These are phyloP conservation scores for Trachelus stipa DNA, from an alignment of 2,888 invertebrate genomes.

Conservation along the genomic window DNA sequence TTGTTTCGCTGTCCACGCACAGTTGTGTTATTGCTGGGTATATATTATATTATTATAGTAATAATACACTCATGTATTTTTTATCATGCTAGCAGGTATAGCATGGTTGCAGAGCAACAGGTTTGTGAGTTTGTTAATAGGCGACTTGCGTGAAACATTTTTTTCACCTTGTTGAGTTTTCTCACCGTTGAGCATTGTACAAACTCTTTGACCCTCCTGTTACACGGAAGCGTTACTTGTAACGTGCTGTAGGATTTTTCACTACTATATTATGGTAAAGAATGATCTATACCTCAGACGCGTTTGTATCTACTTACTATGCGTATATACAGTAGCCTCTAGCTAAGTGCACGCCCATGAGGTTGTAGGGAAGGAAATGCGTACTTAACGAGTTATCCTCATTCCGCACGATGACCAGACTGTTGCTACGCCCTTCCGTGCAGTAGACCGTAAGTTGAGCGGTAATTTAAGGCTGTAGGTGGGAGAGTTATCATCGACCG, in stretches of 20 bases:
- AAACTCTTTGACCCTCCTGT: background rate
- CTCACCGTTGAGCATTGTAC: background rate
- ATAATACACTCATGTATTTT: conserved; percentile 24
- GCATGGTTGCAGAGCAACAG: conserved; percentile 43
- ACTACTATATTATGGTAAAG: background rate
- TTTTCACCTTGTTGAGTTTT: background rate
- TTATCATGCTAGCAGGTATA: conserved; percentile 49
- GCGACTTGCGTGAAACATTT: conserved; percentile 14
- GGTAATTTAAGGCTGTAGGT: background rate
- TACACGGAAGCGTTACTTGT: background rate
- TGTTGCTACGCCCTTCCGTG: no score
- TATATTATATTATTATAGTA: conserved; percentile 20
- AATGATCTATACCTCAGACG: background rate
- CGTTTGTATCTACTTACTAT: background rate
- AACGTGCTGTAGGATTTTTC: background rate
- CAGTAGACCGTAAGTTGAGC: no score
- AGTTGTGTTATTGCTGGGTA: background rate
- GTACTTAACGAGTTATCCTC: background rate
- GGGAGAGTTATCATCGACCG: background rate
- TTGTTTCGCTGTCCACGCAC: background rate
- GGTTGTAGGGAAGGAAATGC: background rate
- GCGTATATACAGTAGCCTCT: background rate
- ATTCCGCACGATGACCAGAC: background rate
- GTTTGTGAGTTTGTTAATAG: conserved; percentile 33
- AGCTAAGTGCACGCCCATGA: background rate